Evolutionary conservation across 2,888 invertebrate genomes (phyloP).

Genomic region (Catonia carolina): DNA sequence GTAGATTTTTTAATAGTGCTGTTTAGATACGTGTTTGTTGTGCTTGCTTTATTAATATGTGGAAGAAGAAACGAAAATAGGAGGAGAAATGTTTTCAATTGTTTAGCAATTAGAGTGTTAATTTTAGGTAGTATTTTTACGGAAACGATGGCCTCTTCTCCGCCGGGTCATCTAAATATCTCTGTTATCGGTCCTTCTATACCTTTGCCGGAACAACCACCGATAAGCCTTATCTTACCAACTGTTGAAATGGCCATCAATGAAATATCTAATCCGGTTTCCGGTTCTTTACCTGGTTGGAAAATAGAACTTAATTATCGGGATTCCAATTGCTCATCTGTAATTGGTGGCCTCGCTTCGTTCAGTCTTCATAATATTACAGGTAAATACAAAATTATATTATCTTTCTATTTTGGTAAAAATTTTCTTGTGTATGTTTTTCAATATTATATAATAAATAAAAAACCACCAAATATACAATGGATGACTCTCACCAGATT

Average conservation of each 20-base stretch:
- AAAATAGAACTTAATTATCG: conserved; percentile 59
- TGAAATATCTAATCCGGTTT: conserved; percentile 49
- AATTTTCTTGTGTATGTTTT: conserved; percentile 4
- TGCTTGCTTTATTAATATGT: too few relatives aligned
- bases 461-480: too few relatives aligned
- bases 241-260: conserved; percentile 62
- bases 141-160: too few relatives aligned
- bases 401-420: conserved; percentile 1
- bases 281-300: conserved; percentile 60
- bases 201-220: conserved; percentile 52
- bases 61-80: too few relatives aligned
- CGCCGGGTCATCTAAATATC: conserved; percentile 44
- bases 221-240: conserved; percentile 59
- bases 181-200: conserved; percentile 59
- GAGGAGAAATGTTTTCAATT: too few relatives aligned
- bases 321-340: conserved; percentile 71
- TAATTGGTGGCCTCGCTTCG: conserved; percentile 67
- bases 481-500: too few relatives aligned
- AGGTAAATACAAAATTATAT: conserved; percentile 43
- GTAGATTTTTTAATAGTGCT: too few relatives aligned
- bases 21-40: too few relatives aligned
- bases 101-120: too few relatives aligned
- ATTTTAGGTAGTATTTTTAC: too few relatives aligned
- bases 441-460: too few relatives aligned
- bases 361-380: conserved; percentile 53